Base-by-base conservation (phyloP, 2,888 invertebrate species). In the Lycia hirtaria region DNA sequence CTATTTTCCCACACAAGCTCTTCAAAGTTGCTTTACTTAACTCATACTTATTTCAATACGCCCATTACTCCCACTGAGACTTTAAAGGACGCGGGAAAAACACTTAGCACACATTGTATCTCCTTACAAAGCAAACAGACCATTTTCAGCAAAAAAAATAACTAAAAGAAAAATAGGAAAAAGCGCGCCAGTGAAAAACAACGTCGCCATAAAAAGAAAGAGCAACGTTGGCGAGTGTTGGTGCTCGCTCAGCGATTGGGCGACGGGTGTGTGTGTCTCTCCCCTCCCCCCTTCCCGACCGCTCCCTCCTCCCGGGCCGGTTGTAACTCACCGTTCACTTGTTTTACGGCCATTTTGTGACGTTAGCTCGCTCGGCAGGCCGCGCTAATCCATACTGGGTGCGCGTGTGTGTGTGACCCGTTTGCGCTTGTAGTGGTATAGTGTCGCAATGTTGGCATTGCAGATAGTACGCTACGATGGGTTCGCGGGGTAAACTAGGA, bases 301-400 rank as follows among this genome's bases (percentile, higher is more conserved):
- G 61, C 68, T 59, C 70, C 71, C 62, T 64, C 75, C 73, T 72
- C 65, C 68, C 80, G 80, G 83, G 79, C 87, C 83, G 87, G 79
- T 87, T 83, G 87, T 92, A 89, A 92, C 92, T 91, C 92, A 90
- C 92, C 89, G 85, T 92, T 92, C 91, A 89, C 91, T 92, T 90
- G 92, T 86, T 91, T 91, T 91, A 92, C 85, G 87, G 90, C 89
- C 85, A 92, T 92, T 88, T 92, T 92, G 91, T 92, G 91, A 91
- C 92, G 91, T 88, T 88, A 85, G 86, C 85, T 78, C 79, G 85
- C 85, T 80, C 83, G 85, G 85, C 88, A 82, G 82, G 81, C 81
- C 85, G 83, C 81, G 83, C 85, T 86, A 87, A 88, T 86, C 84
- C 87, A 85, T 82, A 81, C 81, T 67, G 67, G 72, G 71, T 59